Percentiles rank a stretch among this genome's conserved stretches.
Evolutionary conservation across 2,797 vertebrate genomes (phyloP).

Genomic region (Poeciliopsis gracilis): DNA sequence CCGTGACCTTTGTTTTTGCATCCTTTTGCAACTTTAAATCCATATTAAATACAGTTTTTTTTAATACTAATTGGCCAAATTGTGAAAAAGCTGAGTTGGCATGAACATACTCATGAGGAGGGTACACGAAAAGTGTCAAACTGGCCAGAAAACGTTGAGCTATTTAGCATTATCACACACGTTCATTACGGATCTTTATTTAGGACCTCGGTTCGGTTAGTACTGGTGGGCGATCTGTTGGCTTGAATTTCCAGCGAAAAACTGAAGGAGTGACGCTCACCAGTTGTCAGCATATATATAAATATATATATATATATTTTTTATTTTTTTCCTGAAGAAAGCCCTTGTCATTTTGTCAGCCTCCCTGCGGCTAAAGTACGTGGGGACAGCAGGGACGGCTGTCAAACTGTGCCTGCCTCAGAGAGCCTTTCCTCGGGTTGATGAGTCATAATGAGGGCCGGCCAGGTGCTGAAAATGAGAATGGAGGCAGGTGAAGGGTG

Average conservation of each 20-base stretch:
- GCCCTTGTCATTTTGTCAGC: conserved; percentile 71
- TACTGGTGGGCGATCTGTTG: conserved; percentile 32
- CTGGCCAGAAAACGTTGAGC: not conserved
- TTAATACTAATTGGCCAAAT: not conserved
- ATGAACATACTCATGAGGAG: not conserved
- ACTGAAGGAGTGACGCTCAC: conserved; percentile 37
- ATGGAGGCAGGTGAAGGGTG: conserved; percentile 12
- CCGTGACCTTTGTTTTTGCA: not conserved
- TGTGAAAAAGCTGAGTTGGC: not conserved
- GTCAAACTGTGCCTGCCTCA: conserved; percentile 66
- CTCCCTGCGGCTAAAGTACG: conserved; percentile 63
- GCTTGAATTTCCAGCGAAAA: conserved; percentile 30
- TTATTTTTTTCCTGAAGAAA: conserved; percentile 38
- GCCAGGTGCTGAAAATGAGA: conserved; percentile 61
- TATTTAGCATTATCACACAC: not conserved
- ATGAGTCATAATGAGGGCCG: conserved; percentile 70
- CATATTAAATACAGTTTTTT: not conserved
- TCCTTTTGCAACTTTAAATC: not conserved
- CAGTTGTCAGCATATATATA: conserved; percentile 52
- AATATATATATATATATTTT: not conserved
- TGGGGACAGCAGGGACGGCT: conserved; percentile 61
- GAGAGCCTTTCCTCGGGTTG: conserved; percentile 59
- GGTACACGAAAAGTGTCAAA: not conserved
- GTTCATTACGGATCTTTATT: conserved; percentile 22
- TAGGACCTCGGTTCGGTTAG: conserved; percentile 7